Evolutionary conservation across 2,888 invertebrate genomes (phyloP), one percentile per base, ranked within the genome.

Genomic region (Zele albiditarsus): DNA sequence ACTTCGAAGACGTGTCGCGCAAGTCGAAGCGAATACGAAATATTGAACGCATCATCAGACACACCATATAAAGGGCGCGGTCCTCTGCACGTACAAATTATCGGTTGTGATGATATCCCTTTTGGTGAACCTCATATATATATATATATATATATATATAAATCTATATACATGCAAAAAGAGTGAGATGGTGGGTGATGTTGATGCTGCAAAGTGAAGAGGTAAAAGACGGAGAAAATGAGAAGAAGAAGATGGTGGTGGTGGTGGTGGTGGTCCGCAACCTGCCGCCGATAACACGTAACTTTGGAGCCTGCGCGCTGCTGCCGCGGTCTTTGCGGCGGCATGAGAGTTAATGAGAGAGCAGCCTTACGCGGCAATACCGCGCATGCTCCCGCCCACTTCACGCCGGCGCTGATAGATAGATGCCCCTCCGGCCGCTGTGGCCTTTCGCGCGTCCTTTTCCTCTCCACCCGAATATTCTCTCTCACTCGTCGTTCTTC

Each of bases 301-400:
- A 78, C 78, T 68, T 79, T 60, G 77, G 74, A 79, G 80, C 81
- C 81, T 78, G 79, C 81, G 75, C 78, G 76, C 57, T 71, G 73
- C 77, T 74, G 90, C 93, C 78, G 93, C 92, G 93, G 92, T 91
- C 65, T 92, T 90, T 58, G 68, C 81, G 93, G 88, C 79, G 92
- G 90, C 80, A 90, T 90, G 84, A 77, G 90, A 88, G 87, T 87
- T 89, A 89, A 89, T 89, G 88, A 89, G 89, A 89, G 88, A 89
- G 88, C 88, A 85, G 88, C 87, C 86, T 85, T 85, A 86, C 86
- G 85, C 85, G 85, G 86, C 88, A 87, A 87, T 87, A 88, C 85
- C 84, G 86, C 88, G 88, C 86, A 86, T 86, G 88, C 87, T 84
- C 87, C 88, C 89, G 89, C 89, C 89, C 87, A 90, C 88, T 88